These are phyloP conservation scores for Cremastinae sp. DNA, from an alignment of 2,888 invertebrate species.

Conservation along the genomic window DNA sequence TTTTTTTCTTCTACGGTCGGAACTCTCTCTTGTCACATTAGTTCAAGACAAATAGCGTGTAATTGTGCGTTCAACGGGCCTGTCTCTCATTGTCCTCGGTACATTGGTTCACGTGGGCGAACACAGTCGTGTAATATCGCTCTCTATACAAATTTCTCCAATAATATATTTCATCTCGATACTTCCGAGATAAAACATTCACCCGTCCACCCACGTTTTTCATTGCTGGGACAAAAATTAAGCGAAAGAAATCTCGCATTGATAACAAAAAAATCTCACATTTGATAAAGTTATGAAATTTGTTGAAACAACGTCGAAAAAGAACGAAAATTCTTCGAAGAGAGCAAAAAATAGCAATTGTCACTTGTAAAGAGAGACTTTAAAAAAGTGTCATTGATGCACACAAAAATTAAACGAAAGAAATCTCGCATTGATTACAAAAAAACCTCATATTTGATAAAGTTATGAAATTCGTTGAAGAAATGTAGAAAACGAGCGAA, in stretches of 20 bases:
- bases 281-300: background rate
- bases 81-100: constrained; percentile 35
- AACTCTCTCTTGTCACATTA: constrained; percentile 70
- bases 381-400: no score
- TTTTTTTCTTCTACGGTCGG: constrained; percentile 63
- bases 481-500: constrained; percentile 3
- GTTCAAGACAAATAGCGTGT: constrained; percentile 65
- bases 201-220: constrained; percentile 48
- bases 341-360: no score
- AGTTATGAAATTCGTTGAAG: no score
- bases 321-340: no score
- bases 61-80: constrained; percentile 59
- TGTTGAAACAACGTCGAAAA: no score
- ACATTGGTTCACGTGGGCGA: constrained; percentile 57
- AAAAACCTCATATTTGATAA: background rate
- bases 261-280: background rate
- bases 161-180: constrained; percentile 50
- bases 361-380: no score
- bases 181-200: constrained; percentile 50
- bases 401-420: no score
- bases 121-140: constrained; percentile 37
- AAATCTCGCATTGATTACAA: constrained; percentile 12
- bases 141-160: constrained; percentile 45
- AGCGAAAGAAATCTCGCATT: constrained; percentile 39
- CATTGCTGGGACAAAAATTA: no score